A percentile compares a stretch with the other conserved stretches of the same genome.
Conservation (phyloP, 2,888 invertebrate species). For the Scrobipalpa atriplicella region DNA sequence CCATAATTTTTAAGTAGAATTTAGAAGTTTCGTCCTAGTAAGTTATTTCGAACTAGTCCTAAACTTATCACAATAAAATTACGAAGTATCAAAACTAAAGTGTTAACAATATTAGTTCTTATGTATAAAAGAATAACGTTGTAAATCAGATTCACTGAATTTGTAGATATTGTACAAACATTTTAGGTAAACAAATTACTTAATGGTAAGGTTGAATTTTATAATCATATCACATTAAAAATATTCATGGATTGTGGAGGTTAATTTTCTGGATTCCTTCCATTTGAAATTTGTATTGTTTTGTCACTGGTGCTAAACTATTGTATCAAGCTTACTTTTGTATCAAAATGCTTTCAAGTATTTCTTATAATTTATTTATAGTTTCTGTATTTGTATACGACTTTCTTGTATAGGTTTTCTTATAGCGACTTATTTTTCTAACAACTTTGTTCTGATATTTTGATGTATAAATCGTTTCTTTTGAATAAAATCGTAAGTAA, state of each 20-base stretch:
- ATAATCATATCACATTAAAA: conserved; percentile 77
- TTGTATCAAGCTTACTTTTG: conserved; percentile 20
- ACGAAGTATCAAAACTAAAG: conserved; percentile 44
- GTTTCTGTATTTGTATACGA: conserved; percentile 15
- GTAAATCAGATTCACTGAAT: conserved; percentile 61
- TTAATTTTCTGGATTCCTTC: conserved; percentile 40
- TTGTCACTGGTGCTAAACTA: conserved; percentile 65
- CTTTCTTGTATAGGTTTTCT: background rate
- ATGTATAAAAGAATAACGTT: conserved; percentile 53
- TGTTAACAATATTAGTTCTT: conserved; percentile 42
- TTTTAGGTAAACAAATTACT: conserved; percentile 66
- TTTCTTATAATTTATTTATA: background rate
- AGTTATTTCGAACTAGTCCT: conserved; percentile 80
- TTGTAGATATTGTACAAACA: conserved; percentile 80
- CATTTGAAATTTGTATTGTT: conserved; percentile 35
- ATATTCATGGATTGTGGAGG: conserved; percentile 50
- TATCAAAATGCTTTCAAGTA: background rate
- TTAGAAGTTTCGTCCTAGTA: conserved; percentile 77
- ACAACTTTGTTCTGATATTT: background rate
- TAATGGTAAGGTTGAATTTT: conserved; percentile 77
- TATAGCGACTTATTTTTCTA: background rate
- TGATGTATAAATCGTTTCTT: conserved; percentile 2
- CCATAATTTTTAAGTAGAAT: conserved; percentile 65
- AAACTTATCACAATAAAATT: conserved; percentile 59
- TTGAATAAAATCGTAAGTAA: conserved; percentile 20